Evolutionary conservation across 2,888 invertebrate species (phyloP).

Genomic region (Eremobia ochroleuca): DNA sequence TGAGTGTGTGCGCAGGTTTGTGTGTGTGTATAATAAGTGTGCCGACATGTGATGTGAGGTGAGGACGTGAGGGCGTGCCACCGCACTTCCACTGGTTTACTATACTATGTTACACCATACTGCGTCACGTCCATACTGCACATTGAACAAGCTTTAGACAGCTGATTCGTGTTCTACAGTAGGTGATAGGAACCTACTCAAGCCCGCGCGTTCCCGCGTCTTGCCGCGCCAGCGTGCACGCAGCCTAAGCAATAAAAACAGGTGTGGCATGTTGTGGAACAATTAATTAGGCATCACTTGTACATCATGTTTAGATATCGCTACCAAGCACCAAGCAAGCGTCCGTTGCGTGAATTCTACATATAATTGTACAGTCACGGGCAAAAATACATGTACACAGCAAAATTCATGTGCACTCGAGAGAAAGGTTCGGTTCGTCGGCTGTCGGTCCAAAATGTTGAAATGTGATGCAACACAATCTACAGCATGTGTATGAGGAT

Average conservation of each 20-base stretch:
- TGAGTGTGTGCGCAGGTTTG: no score
- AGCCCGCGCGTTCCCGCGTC: constrained; percentile 7
- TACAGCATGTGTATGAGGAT: background rate
- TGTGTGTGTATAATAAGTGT: no score
- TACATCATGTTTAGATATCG: constrained; percentile 58
- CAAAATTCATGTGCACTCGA: background rate
- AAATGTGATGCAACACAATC: background rate
- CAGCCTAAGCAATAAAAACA: constrained; percentile 45
- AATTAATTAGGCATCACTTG: constrained; percentile 69
- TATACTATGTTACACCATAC: background rate
- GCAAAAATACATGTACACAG: constrained; percentile 6
- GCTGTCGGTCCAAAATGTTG: background rate
- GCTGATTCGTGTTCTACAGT: no score
- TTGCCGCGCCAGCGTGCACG: constrained; percentile 10
- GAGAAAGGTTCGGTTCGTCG: background rate
- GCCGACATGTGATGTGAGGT: no score
- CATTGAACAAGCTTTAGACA: background rate
- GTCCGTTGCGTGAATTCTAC: constrained; percentile 57
- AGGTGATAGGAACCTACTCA: background rate
- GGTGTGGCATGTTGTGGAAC: constrained; percentile 60
- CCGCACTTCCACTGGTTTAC: no score
- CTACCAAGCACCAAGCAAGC: constrained; percentile 14
- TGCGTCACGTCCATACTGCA: background rate
- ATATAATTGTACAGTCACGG: constrained; percentile 15
- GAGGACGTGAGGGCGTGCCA: no score